phyloP scores from a whole-genome alignment of 2,797 vertebrate genomes.

The Eleutherodactylus coqui region DNA sequence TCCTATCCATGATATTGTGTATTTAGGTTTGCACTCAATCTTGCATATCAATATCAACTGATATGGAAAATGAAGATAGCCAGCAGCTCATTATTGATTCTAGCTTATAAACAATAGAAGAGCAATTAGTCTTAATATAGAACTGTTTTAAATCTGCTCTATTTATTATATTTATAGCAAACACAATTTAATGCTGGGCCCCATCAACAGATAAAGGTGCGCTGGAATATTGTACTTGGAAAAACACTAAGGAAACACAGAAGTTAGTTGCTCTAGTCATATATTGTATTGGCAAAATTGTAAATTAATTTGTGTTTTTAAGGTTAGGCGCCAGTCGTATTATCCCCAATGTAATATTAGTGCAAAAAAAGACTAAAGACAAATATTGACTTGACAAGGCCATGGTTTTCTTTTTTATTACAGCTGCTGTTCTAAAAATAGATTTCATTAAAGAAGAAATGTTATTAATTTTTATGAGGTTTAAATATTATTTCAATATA shows the following conservation, averaged over 20 bases:
- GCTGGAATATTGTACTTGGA: conserved; percentile 14
- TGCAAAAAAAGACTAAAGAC: background rate
- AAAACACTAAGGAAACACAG: conserved; percentile 25
- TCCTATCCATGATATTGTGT: conserved; percentile 45
- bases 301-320: conserved; percentile 31
- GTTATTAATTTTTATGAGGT: background rate
- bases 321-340: conserved; percentile 1
- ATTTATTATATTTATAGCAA: conserved; percentile 53
- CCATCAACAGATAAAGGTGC: conserved; percentile 35
- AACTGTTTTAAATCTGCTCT: conserved; percentile 39
- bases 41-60: conserved; percentile 50
- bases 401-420: conserved; percentile 10
- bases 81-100: conserved; percentile 55
- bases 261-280: conserved; percentile 4
- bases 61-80: conserved; percentile 53
- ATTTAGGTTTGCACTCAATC: conserved; percentile 47
- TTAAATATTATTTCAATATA: background rate
- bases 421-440: background rate
- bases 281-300: conserved; percentile 36
- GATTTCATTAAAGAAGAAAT: background rate
- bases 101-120: conserved; percentile 54
- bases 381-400: conserved; percentile 9
- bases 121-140: conserved; percentile 47
- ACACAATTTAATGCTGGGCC: conserved; percentile 30
- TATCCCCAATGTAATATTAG: conserved; percentile 26